These are phyloP conservation scores for Trachemys scripta DNA, from an alignment of 2,113 vertebrate species.

Conservation along the genomic window DNA sequence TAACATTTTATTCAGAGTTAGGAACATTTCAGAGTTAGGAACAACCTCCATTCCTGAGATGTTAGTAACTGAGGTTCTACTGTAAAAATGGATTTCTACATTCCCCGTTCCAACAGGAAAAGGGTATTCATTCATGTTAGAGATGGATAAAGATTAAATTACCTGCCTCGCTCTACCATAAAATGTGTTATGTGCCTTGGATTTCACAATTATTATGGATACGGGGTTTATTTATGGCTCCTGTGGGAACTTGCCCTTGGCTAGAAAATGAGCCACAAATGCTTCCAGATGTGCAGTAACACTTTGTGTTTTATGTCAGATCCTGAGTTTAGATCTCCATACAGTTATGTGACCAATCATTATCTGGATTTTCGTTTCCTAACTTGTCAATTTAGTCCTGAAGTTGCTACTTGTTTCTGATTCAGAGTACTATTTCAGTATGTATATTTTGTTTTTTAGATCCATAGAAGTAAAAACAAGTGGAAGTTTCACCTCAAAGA, in stretches of 20 bases:
- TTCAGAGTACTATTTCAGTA: constrained; percentile 2
- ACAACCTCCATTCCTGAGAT: no score
- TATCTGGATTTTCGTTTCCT: background rate
- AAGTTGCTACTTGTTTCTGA: background rate
- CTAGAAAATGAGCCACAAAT: background rate
- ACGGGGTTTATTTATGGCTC: background rate
- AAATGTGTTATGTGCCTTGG: background rate
- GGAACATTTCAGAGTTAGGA: no score
- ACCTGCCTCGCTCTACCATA: background rate
- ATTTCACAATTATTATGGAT: background rate
- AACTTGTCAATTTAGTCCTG: accelerated
- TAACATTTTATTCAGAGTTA: no score
- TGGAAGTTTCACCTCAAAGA: constrained; percentile 99
- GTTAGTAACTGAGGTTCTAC: no score
- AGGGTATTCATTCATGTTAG: background rate
- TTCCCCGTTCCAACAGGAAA: background rate
- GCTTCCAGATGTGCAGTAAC: background rate
- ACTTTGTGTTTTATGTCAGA: background rate
- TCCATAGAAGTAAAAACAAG: constrained; percentile 99
- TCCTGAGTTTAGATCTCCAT: background rate
- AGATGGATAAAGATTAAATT: background rate
- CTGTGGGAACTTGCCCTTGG: background rate
- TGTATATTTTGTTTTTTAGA: constrained; percentile 81
- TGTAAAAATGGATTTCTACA: background rate
- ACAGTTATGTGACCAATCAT: background rate